A percentile compares a stretch with the other conserved stretches of the same genome.
Conservation (phyloP, 1,140 invertebrate genomes). For the Helicoverpa armigera region DNA sequence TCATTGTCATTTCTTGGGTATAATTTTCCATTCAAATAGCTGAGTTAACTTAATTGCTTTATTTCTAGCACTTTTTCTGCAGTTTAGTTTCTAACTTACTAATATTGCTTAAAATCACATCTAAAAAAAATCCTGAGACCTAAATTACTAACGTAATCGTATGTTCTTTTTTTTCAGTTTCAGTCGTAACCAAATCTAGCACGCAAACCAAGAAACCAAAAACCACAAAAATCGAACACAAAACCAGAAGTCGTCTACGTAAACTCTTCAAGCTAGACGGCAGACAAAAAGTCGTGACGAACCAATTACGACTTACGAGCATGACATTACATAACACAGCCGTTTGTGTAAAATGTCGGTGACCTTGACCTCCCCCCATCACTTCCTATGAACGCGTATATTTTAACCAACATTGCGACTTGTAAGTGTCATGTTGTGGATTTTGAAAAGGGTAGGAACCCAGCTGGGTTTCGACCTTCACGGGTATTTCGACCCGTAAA, state of each 20-base stretch:
- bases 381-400: constrained; percentile 6
- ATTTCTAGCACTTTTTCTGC: too few relatives aligned
- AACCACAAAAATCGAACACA: background rate
- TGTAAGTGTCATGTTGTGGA: background rate
- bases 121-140: too few relatives aligned
- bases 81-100: background rate
- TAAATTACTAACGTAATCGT: too few relatives aligned
- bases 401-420: constrained; percentile 2
- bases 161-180: too few relatives aligned
- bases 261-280: constrained; percentile 2
- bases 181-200: background rate
- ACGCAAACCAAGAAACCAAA: background rate
- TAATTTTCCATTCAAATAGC: background rate
- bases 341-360: constrained; percentile 1
- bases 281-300: constrained; percentile 24
- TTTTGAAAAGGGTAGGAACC: background rate
- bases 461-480: too few relatives aligned
- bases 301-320: constrained; percentile 7
- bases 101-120: background rate
- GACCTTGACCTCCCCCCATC: constrained; percentile 14
- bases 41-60: background rate
- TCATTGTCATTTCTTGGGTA: background rate
- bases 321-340: constrained; percentile 16
- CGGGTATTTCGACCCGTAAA: too few relatives aligned
- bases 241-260: constrained; percentile 12